Conservation (phyloP, 2,888 invertebrate genomes). For the Acanthosepion esculentum region DNA sequence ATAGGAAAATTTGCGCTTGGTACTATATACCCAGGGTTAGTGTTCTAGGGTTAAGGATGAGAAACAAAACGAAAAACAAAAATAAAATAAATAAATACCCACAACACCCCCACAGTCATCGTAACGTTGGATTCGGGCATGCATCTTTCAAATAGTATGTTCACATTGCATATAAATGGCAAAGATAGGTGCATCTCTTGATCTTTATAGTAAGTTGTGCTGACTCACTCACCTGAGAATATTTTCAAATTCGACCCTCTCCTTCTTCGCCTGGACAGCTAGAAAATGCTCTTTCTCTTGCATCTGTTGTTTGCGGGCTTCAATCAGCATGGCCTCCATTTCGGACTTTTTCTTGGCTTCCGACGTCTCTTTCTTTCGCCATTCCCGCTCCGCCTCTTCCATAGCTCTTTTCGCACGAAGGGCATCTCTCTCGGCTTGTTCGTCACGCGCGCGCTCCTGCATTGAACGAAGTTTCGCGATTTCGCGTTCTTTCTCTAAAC, state of each 20-base stretch:
- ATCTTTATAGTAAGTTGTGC: background rate
- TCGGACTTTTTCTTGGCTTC: constrained; percentile 71
- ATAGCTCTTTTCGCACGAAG: constrained; percentile 74
- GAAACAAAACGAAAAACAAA: too few relatives aligned
- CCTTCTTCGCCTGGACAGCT: constrained; percentile 75
- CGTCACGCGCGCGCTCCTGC: constrained; percentile 74
- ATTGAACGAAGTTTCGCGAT: constrained; percentile 71
- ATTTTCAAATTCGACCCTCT: constrained; percentile 74
- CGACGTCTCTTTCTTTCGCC: constrained; percentile 74
- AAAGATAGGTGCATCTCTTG: too few relatives aligned
- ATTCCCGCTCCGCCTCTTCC: constrained; percentile 75
- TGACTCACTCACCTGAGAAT: constrained; percentile 68
- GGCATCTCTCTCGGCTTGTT: constrained; percentile 74
- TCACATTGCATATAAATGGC: too few relatives aligned
- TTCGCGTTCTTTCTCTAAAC: constrained; percentile 75
- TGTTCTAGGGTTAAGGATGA: too few relatives aligned
- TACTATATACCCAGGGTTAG: too few relatives aligned
- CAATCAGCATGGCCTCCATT: constrained; percentile 71
- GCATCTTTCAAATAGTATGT: too few relatives aligned
- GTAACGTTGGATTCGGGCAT: too few relatives aligned
- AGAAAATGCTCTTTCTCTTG: constrained; percentile 74
- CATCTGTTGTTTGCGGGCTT: constrained; percentile 73
- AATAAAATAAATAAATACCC: too few relatives aligned
- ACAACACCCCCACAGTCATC: too few relatives aligned
- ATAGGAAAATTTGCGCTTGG: too few relatives aligned